These are phyloP conservation scores for Gadopsis marmoratus DNA, from an alignment of 2,797 vertebrate genomes.

Conservation along the genomic window DNA sequence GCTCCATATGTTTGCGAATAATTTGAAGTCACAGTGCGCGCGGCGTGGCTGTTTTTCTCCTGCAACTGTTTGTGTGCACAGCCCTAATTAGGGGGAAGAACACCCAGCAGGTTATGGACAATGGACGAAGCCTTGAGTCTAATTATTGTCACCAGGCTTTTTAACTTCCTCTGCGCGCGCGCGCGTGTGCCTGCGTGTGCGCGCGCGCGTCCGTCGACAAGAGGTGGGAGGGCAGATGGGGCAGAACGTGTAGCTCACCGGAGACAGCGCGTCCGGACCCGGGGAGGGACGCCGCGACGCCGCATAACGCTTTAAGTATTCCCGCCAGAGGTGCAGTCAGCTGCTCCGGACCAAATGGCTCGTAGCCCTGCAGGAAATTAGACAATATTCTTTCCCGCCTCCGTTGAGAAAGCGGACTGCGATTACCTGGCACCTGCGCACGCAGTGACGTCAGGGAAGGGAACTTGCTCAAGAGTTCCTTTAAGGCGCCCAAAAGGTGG, in stretches of 20 bases:
- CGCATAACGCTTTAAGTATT: conserved; percentile 59
- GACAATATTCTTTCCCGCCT: conserved; percentile 11
- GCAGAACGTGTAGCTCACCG: conserved; percentile 56
- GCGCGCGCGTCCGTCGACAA: conserved; percentile 58
- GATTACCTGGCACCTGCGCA: conserved; percentile 77
- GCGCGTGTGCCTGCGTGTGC: conserved; percentile 37
- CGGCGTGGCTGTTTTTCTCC: conserved; percentile 49
- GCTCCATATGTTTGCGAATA: conserved; percentile 64
- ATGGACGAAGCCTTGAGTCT: conserved; percentile 69
- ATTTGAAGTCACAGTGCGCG: conserved; percentile 59
- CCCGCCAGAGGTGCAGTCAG: conserved; percentile 54
- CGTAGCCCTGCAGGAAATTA: conserved; percentile 49
- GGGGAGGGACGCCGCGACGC: conserved; percentile 10
- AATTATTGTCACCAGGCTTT: conserved; percentile 75
- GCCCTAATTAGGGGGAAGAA: conserved; percentile 54
- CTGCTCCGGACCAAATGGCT: conserved; percentile 45
- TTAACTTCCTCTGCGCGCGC: conserved; percentile 66
- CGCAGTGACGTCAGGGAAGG: conserved; percentile 71
- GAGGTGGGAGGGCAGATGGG: conserved; percentile 69
- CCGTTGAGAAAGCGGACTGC: conserved; percentile 20
- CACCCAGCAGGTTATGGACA: conserved; percentile 75
- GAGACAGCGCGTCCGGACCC: conserved; percentile 73
- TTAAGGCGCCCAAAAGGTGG: neutral
- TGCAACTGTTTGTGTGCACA: conserved; percentile 60
- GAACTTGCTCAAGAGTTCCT: conserved; percentile 61